phyloP scores from a whole-genome alignment of 2,797 vertebrate species.

The Ara ararauna region DNA sequence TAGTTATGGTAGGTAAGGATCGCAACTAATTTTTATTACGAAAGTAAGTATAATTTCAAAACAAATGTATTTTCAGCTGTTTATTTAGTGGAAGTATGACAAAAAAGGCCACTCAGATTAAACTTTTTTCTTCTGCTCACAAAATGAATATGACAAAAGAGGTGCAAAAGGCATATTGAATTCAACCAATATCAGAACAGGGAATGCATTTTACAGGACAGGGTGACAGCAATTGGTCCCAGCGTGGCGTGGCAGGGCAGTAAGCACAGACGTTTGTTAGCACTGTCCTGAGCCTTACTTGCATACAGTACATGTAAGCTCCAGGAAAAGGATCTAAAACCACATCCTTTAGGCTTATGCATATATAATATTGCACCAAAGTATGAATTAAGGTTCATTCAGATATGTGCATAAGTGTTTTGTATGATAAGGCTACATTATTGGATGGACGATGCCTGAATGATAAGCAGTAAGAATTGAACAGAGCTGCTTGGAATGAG shows the following conservation, averaged over 20 bases:
- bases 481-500: background rate
- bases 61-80: background rate
- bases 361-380: background rate
- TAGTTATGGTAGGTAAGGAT: background rate
- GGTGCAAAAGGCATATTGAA: background rate
- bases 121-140: background rate
- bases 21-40: background rate
- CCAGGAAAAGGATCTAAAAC: background rate
- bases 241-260: background rate
- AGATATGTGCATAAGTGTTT: background rate
- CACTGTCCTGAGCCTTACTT: background rate
- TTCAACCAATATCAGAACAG: background rate
- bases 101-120: background rate
- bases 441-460: background rate
- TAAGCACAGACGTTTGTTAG: background rate
- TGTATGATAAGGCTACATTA: background rate
- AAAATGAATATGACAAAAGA: background rate
- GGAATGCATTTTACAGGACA: background rate
- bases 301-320: background rate
- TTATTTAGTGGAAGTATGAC: background rate
- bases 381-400: background rate
- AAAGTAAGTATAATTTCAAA: background rate
- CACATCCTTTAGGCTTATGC: background rate
- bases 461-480: background rate
- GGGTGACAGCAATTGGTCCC: background rate